Conservation (phyloP, 2,888 invertebrate species). For the Aphelenchoides bicaudatus region DNA sequence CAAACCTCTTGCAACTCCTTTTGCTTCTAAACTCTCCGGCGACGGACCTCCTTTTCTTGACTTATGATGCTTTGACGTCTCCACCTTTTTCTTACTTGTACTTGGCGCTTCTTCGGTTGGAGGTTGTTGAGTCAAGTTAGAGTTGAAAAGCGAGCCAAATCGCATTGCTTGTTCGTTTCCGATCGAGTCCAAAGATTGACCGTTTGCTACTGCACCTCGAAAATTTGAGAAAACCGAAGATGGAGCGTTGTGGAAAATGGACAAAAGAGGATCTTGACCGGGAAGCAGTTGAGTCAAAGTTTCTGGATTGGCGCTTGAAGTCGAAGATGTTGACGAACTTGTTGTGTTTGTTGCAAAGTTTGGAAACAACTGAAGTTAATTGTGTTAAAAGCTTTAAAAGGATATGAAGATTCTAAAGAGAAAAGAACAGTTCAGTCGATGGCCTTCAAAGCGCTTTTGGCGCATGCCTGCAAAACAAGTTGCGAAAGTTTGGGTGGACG, state of each 20-base stretch:
- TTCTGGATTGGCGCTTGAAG: not conserved
- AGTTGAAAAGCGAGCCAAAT: not conserved
- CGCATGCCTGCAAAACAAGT: not conserved
- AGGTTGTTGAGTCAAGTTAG: not conserved
- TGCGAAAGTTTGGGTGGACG: too few species aligned
- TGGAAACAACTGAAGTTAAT: conserved; percentile 8
- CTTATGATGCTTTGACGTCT: not conserved
- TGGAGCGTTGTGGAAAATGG: too few species aligned
- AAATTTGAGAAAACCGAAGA: too few species aligned
- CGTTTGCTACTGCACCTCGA: not conserved
- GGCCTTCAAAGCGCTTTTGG: not conserved
- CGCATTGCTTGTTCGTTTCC: not conserved
- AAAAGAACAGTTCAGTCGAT: not conserved
- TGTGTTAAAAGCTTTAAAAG: too few species aligned
- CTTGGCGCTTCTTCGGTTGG: not conserved
- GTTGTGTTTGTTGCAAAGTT: conserved; percentile 9
- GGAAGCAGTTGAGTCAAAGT: too few species aligned
- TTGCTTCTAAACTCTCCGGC: not conserved
- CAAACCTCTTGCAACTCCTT: conserved; percentile 1
- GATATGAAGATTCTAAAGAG: not conserved
- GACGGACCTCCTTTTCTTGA: too few species aligned
- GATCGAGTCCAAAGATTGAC: not conserved
- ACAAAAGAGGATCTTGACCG: too few species aligned
- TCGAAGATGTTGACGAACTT: not conserved
- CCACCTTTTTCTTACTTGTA: not conserved